These are phyloP conservation scores for Galleria mellonella DNA, from an alignment of 1,140 invertebrate genomes.

Conservation along the genomic window DNA sequence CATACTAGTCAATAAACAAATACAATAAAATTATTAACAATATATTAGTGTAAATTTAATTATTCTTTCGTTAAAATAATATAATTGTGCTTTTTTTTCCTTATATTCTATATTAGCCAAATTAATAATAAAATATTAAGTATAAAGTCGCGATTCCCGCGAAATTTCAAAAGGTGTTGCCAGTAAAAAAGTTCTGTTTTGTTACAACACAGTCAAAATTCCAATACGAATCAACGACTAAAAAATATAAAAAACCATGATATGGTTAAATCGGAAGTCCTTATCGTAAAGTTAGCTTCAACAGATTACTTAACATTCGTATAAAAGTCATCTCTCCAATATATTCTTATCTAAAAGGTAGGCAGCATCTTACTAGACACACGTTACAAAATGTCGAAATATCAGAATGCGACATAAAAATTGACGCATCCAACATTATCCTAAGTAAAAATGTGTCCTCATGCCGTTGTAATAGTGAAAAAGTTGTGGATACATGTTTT, in stretches of 20 bases:
- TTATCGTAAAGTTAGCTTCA: conserved; percentile 67
- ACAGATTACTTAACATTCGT: conserved; percentile 71
- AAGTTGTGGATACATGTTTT: conserved; percentile 49
- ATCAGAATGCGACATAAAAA: conserved; percentile 37
- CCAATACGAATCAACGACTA: conserved; percentile 10
- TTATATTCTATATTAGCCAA: conserved; percentile 69
- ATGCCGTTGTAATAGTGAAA: conserved; percentile 52
- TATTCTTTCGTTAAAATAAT: conserved; percentile 60
- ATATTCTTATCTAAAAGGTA: conserved; percentile 72
- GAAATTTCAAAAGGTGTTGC: conserved; percentile 42
- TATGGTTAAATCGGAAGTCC: conserved; percentile 67
- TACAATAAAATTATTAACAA: conserved; percentile 71
- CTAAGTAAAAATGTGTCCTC: conserved; percentile 25
- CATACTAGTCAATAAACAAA: conserved; percentile 52
- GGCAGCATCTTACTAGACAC: conserved; percentile 62
- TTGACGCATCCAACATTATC: conserved; percentile 35
- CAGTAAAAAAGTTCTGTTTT: conserved; percentile 26
- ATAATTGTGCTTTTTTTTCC: conserved; percentile 66
- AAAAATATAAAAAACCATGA: conserved; percentile 40
- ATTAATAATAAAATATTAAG: conserved; percentile 51
- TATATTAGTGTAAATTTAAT: conserved; percentile 61
- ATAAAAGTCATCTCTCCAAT: conserved; percentile 71
- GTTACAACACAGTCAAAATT: conserved; percentile 18
- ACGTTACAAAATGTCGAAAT: conserved; percentile 55
- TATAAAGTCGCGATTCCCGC: conserved; percentile 25